Percentiles rank a stretch among this genome's conserved stretches.
These are phyloP conservation scores for Trachelus stipa DNA, from an alignment of 2,888 invertebrate genomes.

Conservation along the genomic window DNA sequence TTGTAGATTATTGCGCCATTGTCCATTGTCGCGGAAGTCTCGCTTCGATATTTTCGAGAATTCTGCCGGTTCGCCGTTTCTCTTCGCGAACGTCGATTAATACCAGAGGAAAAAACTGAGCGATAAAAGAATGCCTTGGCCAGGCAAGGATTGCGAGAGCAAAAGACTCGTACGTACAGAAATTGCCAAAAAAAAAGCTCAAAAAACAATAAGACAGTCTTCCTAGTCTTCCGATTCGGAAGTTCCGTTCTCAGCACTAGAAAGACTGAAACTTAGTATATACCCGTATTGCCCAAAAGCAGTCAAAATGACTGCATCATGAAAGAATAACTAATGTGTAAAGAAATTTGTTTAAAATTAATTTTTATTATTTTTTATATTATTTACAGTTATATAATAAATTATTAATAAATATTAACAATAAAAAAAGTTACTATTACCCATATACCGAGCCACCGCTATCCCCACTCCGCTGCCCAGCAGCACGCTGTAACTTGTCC, in stretches of 20 bases:
- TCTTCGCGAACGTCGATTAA: neutral
- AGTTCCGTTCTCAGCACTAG: neutral
- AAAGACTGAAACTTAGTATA: too few species aligned
- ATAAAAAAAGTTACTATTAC: too few species aligned
- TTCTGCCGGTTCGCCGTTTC: neutral
- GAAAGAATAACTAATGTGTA: too few species aligned
- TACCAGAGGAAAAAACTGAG: neutral
- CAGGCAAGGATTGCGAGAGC: neutral
- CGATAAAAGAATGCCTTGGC: neutral
- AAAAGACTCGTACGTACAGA: neutral
- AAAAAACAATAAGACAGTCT: neutral
- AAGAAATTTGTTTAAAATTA: too few species aligned
- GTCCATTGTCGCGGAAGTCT: conserved; percentile 49
- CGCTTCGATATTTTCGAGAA: neutral
- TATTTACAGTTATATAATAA: too few species aligned
- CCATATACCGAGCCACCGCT: too few species aligned
- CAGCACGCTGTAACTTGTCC: too few species aligned
- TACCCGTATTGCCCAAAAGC: too few species aligned
- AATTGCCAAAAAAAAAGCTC: neutral
- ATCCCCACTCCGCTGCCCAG: too few species aligned
- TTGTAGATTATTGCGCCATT: conserved; percentile 59
- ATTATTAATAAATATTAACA: too few species aligned
- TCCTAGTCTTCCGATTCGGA: neutral
- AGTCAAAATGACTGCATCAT: too few species aligned
- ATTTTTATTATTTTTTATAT: too few species aligned